A percentile compares a stretch with the other conserved stretches of the same genome.
Conservation (phyloP, 2,113 vertebrate genomes). For the Eurypyga helias region DNA sequence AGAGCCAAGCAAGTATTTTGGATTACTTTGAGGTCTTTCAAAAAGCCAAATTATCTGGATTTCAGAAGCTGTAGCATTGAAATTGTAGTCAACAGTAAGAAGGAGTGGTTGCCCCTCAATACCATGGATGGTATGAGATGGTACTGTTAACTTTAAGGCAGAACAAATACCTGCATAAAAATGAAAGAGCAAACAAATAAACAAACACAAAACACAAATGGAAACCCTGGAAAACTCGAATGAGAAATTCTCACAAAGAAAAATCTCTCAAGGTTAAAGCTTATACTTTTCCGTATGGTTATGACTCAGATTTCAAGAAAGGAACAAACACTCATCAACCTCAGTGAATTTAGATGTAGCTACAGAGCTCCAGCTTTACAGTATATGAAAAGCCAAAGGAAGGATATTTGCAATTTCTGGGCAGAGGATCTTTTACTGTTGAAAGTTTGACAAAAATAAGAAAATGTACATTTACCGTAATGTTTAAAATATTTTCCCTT, state of each 20-base stretch:
- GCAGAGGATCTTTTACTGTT: background rate
- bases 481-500: background rate
- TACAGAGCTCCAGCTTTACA: background rate
- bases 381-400: background rate
- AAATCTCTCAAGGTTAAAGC: background rate
- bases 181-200: background rate
- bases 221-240: background rate
- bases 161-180: conserved; percentile 72
- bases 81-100: conserved; percentile 78
- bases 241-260: background rate
- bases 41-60: conserved; percentile 85
- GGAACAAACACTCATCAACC: background rate
- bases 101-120: conserved; percentile 78
- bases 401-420: background rate
- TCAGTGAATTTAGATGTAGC: background rate
- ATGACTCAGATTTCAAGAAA: background rate
- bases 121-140: conserved; percentile 75
- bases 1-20: conserved; percentile 76
- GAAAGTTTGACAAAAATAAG: background rate
- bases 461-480: background rate
- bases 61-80: conserved; percentile 71
- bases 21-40: conserved; percentile 68
- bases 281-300: background rate
- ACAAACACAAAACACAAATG: background rate
- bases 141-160: conserved; percentile 75